phyloP scores from a whole-genome alignment of 2,113 vertebrate species.

The Thymallus thymallus region DNA sequence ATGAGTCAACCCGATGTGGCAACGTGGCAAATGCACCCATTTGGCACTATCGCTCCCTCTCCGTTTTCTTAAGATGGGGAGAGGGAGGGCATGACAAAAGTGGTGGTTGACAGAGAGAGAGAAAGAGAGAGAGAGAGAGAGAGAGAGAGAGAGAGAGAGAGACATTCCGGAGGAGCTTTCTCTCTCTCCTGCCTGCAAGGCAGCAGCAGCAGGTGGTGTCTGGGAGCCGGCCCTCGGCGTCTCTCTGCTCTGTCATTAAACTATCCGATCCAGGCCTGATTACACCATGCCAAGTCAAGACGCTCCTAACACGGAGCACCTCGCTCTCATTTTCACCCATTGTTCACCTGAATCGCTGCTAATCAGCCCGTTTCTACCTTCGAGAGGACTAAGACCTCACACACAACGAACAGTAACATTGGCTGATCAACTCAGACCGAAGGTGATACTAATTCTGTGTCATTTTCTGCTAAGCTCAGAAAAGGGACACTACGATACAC shows the following conservation, averaged over 20 bases:
- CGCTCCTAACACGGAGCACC: background rate
- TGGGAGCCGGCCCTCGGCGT: background rate
- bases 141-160: background rate
- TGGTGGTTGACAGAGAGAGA: background rate
- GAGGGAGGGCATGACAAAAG: background rate
- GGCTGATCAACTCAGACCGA: no score
- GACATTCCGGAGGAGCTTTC: conserved; percentile 16
- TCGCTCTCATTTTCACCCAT: conserved; percentile 19
- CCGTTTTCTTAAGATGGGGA: background rate
- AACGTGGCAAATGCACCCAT: background rate
- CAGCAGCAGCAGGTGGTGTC: background rate
- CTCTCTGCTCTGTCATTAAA: conserved; percentile 21
- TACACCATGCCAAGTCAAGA: conserved; percentile 1
- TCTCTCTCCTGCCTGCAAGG: background rate
- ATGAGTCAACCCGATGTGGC: conserved; percentile 3
- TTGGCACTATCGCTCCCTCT: background rate
- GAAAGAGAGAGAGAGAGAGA: no score
- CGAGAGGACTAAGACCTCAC: background rate
- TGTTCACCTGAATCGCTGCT: conserved; percentile 24
- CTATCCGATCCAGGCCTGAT: conserved; percentile 28
- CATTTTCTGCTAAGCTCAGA: no score
- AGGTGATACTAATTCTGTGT: no score
- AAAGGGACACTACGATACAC: no score
- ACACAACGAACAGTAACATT: background rate
- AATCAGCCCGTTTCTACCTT: conserved; percentile 23